Evolutionary conservation across 30 jellyfish, hydroid and myxozoan species (phyloP).

Genomic region (Cassiopea xamachana): DNA sequence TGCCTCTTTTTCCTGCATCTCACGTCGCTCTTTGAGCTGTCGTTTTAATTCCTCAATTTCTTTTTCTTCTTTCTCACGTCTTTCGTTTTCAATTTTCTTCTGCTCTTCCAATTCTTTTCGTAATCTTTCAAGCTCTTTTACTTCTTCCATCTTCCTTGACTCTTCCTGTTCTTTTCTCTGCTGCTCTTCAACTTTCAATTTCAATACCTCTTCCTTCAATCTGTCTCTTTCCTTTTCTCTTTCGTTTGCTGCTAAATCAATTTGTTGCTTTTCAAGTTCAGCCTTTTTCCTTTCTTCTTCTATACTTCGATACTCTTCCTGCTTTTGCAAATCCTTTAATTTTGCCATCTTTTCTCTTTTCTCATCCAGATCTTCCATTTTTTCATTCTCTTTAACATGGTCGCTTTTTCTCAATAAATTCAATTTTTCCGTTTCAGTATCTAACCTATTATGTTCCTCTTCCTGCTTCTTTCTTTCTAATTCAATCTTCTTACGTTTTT

Average conservation of each 20-base stretch:
- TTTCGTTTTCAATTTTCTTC: conserved; percentile 40
- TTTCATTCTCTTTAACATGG: neutral
- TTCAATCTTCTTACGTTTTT: conserved; percentile 3
- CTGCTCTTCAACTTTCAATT: conserved; percentile 12
- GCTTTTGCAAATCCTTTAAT: neutral
- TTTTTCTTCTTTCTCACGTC: conserved; percentile 28
- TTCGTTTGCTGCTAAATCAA: neutral
- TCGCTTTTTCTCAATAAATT: neutral
- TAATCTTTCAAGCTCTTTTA: conserved; percentile 8
- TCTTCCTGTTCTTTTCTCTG: conserved; percentile 13
- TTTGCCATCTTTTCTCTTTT: neutral
- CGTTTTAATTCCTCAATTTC: conserved; percentile 45
- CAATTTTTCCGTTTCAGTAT: neutral
- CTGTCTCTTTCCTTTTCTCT: conserved; percentile 15
- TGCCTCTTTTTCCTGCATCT: conserved; percentile 18
- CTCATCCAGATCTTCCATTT: no score
- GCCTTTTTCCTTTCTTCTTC: conserved; percentile 6
- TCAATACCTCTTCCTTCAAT: conserved; percentile 26
- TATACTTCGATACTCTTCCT: conserved; percentile 12
- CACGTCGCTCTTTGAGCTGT: conserved; percentile 32
- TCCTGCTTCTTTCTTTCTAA: neutral
- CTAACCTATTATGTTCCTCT: neutral
- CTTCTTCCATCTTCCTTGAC: conserved; percentile 15
- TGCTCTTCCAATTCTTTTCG: conserved; percentile 37
- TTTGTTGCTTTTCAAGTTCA: conserved; percentile 8